Conservation (phyloP, 2,113 vertebrate genomes). For the Oxygymnocypris stewartii region DNA sequence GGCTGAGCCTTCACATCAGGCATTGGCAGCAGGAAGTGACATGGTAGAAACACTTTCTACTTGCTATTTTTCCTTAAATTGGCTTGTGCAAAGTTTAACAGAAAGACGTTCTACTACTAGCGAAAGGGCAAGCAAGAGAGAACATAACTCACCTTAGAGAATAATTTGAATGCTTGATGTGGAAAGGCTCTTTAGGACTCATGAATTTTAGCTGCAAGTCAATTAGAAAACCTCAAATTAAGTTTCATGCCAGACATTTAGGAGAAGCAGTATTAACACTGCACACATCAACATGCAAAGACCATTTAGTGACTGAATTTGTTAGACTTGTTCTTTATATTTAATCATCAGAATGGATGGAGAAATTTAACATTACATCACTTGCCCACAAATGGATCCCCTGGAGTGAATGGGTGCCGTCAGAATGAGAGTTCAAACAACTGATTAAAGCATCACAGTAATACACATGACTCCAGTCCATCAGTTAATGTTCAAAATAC, state of each 20-base stretch:
- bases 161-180: constrained; percentile 86
- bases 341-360: no score
- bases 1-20: constrained; percentile 30
- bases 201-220: constrained; percentile 93
- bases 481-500: no score
- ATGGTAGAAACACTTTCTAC: neutral
- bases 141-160: constrained; percentile 75
- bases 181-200: constrained; percentile 88
- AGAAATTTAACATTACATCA: no score
- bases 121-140: neutral
- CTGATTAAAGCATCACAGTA: no score
- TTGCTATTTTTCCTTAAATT: neutral
- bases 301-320: neutral
- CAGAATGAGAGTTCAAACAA: no score
- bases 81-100: neutral
- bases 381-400: no score
- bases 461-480: no score
- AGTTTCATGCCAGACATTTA: constrained; percentile 72
- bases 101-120: neutral
- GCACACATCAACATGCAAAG: constrained; percentile 43
- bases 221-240: constrained; percentile 80
- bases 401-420: no score
- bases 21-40: constrained; percentile 51
- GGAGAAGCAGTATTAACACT: constrained; percentile 45
- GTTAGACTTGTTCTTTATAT: neutral